Evolutionary conservation across 2,113 vertebrate genomes (phyloP), one percentile per base, ranked within the genome.

Genomic region (Apistogramma diplotaenia): DNA sequence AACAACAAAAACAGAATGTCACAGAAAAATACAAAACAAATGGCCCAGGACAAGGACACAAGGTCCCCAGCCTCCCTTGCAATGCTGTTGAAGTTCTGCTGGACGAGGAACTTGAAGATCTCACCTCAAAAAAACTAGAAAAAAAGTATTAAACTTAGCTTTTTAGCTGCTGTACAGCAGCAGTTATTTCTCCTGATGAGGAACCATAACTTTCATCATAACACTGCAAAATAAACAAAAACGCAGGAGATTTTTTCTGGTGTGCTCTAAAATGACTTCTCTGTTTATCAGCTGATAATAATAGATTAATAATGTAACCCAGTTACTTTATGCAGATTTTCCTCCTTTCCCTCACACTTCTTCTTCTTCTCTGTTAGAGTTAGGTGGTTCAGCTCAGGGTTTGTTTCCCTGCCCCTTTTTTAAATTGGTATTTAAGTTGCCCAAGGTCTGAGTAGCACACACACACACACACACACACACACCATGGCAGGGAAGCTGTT

Each of bases 381-480:
- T 84, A 71, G 79, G 87, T 86, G 18, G 79, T 85, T 86, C 85
- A 89, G 87, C 76, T 65, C 15, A n/a, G 74, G 83, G 82, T 87
- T 85, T 15, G 71, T 83, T 87, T 91, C 83, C 91, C 82, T 92
- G 88, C 85, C 90, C 90, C 86, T 82, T 78, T 73, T 90, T 89
- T 93, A 95, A 95, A 95, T 95, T 95, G 92, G 89, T 86, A 74
- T 93, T 95, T 94, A 94, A 90, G 90, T 92, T 61, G 92, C 94
- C 89, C 84, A 83, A 74, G 91, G 93, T 93, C 82, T 80, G 54
- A 6, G 73, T 40, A 75, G 82, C 78, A 81, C 77, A 74, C 80
- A 86, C 31, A 73, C 62, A 6, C 40, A 19, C 5, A 43, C 61
- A 23, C 15, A 60, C 29, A 86, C 74, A 74, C 70, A 85, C 74